Evolutionary conservation across 2,113 vertebrate genomes (phyloP).

Genomic region (Prionailurus viverrinus): DNA sequence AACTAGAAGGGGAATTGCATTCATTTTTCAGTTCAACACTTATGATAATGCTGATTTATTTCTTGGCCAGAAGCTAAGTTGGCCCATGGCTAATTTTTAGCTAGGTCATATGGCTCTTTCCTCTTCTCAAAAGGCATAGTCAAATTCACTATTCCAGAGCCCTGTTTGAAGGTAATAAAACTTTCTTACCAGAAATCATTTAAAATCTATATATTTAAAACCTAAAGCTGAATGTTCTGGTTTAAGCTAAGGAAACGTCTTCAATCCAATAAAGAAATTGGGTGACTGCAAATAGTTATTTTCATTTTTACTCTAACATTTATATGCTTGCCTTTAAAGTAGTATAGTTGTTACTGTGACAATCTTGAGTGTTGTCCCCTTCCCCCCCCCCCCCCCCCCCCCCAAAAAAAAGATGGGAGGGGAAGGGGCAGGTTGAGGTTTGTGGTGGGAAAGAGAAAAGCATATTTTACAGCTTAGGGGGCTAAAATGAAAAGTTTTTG

Average conservation of each 20-base stretch:
- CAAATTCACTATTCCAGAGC: not conserved
- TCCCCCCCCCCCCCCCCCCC: rapidly evolving
- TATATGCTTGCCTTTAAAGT: conserved; percentile 27
- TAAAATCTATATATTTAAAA: conserved; percentile 26
- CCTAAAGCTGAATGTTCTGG: not conserved
- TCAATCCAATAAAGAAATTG: not conserved
- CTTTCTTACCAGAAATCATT: conserved; percentile 38
- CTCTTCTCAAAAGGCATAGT: not conserved
- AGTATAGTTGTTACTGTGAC: not conserved
- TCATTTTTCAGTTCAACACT: not conserved
- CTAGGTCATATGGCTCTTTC: not conserved
- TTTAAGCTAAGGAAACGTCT: conserved; percentile 15
- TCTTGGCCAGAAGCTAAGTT: not conserved
- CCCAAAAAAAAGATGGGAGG: not conserved
- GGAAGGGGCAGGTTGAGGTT: not conserved
- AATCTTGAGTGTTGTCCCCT: not conserved
- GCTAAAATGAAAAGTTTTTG: not conserved
- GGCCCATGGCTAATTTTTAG: conserved; percentile 22
- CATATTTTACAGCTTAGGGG: not conserved
- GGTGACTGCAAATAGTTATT: not conserved
- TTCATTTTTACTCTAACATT: conserved; percentile 24
- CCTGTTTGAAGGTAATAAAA: not conserved
- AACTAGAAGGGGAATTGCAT: not conserved
- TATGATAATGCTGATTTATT: conserved; percentile 39
- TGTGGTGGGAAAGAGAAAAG: not conserved